Evolutionary conservation across 1,140 invertebrate genomes (phyloP).

Genomic region (Calycopis cecrops): DNA sequence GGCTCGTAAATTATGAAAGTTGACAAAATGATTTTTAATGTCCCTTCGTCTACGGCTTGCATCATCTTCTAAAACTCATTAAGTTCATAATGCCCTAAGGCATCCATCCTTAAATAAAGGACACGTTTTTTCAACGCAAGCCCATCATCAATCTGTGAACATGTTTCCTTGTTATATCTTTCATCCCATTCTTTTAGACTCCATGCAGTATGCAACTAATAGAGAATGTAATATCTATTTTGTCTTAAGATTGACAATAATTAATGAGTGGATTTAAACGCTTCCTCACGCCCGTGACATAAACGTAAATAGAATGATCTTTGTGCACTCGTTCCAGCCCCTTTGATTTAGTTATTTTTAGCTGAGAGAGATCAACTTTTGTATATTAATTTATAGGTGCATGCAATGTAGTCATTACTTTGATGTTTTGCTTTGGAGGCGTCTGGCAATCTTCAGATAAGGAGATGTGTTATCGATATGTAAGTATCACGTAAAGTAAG

Average conservation of each 20-base stretch:
- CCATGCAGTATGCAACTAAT: constrained; percentile 59
- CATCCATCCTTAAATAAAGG: constrained; percentile 58
- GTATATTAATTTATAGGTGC: constrained; percentile 70
- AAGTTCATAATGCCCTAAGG: constrained; percentile 44
- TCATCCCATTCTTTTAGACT: constrained; percentile 59
- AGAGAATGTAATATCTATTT: constrained; percentile 71
- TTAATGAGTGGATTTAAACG: constrained; percentile 74
- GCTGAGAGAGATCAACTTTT: constrained; percentile 58
- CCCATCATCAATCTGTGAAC: constrained; percentile 65
- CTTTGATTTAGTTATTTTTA: constrained; percentile 72
- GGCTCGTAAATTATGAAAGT: constrained; percentile 58
- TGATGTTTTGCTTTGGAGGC: constrained; percentile 67
- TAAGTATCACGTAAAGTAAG: constrained; percentile 19
- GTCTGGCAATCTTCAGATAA: constrained; percentile 65
- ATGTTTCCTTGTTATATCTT: constrained; percentile 67
- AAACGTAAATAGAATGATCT: constrained; percentile 74
- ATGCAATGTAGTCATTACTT: constrained; percentile 51
- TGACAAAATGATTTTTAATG: constrained; percentile 72
- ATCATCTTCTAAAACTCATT: constrained; percentile 57
- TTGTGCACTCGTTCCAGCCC: constrained; percentile 56
- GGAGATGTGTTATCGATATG: constrained; percentile 28
- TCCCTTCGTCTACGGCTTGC: constrained; percentile 48
- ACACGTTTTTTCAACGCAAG: constrained; percentile 58
- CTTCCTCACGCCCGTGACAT: constrained; percentile 74
- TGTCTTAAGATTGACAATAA: constrained; percentile 72